Conservation (phyloP, 2,113 vertebrate species). For the Coturnix japonica region DNA sequence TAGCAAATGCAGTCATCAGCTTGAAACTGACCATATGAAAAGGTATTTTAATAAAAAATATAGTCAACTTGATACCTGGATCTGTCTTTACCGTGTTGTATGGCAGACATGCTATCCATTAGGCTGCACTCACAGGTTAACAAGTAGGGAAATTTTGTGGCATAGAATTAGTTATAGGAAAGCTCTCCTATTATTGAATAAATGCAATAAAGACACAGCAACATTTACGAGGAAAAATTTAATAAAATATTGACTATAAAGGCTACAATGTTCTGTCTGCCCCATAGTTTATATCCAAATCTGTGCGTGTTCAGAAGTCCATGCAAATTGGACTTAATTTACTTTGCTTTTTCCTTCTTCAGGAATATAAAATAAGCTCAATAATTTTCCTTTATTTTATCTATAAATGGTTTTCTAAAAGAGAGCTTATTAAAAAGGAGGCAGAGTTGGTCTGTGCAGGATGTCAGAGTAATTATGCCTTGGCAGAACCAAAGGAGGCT, state of each 20-base stretch:
- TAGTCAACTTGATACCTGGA: conserved; percentile 46
- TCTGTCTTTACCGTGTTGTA: conserved; percentile 46
- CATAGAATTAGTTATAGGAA: conserved; percentile 70
- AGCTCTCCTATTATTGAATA: conserved; percentile 49
- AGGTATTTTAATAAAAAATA: conserved; percentile 70
- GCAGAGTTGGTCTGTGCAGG: conserved; percentile 9
- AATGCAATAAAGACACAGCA: conserved; percentile 63
- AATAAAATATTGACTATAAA: conserved; percentile 71
- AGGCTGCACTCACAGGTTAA: conserved; percentile 56
- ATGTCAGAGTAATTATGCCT: conserved; percentile 28
- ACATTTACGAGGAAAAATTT: conserved; percentile 68
- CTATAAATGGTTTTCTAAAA: conserved; percentile 50
- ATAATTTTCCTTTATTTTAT: conserved; percentile 47
- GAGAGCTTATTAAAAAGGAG: conserved; percentile 42
- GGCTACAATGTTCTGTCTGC: conserved; percentile 40
- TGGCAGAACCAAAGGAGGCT: conserved; percentile 13
- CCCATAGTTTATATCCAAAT: conserved; percentile 24
- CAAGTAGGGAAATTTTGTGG: conserved; percentile 62
- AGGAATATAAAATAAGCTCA: conserved; percentile 26
- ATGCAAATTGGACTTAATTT: conserved; percentile 58
- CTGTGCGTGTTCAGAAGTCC: background rate
- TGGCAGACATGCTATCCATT: conserved; percentile 39
- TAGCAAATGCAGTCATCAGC: conserved; percentile 65
- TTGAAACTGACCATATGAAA: conserved; percentile 73
- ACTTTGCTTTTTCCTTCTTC: conserved; percentile 41